phyloP scores from a whole-genome alignment of 2,797 vertebrate species.

The Champsocephalus gunnari region DNA sequence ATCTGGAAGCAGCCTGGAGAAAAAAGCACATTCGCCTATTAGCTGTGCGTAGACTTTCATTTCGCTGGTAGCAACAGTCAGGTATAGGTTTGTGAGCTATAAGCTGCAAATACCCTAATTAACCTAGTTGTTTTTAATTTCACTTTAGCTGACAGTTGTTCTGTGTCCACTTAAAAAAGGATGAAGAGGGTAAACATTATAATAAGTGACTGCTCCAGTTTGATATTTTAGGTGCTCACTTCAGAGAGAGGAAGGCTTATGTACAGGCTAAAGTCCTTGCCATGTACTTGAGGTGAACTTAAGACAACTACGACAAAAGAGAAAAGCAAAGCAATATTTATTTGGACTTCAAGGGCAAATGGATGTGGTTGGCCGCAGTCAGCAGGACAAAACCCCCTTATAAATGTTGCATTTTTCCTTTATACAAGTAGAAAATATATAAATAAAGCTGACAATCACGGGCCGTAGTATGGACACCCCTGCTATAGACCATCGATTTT shows the following conservation, averaged over 20 bases:
- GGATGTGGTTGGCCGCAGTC: slow-evolving; percentile 33
- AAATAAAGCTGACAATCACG: slow-evolving; percentile 17
- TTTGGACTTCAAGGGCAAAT: slow-evolving; percentile 47
- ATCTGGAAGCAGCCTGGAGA: not conserved
- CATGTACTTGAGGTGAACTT: slow-evolving; percentile 51
- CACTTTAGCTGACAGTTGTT: not conserved
- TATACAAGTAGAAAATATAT: slow-evolving; percentile 45
- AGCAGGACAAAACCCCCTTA: slow-evolving; percentile 55
- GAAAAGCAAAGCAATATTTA: slow-evolving; percentile 70
- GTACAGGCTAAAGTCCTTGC: slow-evolving; percentile 44
- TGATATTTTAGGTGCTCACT: slow-evolving; percentile 44
- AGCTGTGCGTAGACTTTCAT: not conserved
- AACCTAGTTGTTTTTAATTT: not conserved
- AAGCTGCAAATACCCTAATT: not conserved
- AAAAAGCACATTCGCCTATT: not conserved
- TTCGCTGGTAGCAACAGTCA: not conserved
- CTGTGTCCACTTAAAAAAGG: slow-evolving; percentile 7
- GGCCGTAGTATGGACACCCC: too few relatives aligned
- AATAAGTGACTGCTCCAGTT: slow-evolving; percentile 32
- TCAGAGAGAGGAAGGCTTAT: slow-evolving; percentile 22
- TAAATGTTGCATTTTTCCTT: slow-evolving; percentile 55
- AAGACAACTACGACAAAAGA: slow-evolving; percentile 47
- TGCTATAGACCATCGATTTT: too few relatives aligned
- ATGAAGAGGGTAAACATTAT: slow-evolving; percentile 5
- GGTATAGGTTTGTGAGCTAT: not conserved